Evolutionary conservation across 2,888 invertebrate species (phyloP).

Genomic region (Epistrophe eligans): DNA sequence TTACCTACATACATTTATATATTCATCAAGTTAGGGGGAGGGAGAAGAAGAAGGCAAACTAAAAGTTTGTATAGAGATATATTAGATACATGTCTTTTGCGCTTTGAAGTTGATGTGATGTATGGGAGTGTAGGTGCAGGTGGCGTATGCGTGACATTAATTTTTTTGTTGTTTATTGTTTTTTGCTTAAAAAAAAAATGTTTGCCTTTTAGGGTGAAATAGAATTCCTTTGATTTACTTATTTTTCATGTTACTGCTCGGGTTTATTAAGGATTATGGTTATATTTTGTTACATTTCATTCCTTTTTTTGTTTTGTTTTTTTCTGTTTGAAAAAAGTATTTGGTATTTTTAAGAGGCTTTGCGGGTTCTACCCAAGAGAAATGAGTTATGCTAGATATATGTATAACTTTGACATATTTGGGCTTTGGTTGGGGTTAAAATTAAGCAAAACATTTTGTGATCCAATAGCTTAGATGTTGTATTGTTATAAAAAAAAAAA

Average conservation of each 20-base stretch:
- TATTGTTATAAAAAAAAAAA: background rate
- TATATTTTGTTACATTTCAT: background rate
- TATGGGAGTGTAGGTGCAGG: constrained; percentile 45
- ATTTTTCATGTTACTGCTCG: constrained; percentile 15
- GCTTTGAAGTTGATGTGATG: constrained; percentile 42
- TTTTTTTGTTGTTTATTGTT: constrained; percentile 12
- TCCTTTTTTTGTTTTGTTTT: too few relatives aligned
- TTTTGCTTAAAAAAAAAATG: background rate
- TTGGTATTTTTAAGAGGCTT: constrained; percentile 36
- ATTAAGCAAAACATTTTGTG: background rate
- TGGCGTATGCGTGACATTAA: constrained; percentile 68
- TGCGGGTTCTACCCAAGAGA: background rate
- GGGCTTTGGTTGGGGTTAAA: background rate
- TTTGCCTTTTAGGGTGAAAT: constrained; percentile 22
- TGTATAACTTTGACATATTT: background rate
- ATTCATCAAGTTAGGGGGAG: background rate
- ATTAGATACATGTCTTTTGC: constrained; percentile 26
- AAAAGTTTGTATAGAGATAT: constrained; percentile 17
- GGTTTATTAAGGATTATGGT: constrained; percentile 51
- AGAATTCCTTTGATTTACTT: constrained; percentile 65
- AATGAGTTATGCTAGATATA: constrained; percentile 16
- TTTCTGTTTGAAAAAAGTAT: constrained; percentile 4
- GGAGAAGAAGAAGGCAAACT: background rate
- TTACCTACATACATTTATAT: background rate
- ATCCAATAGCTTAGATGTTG: background rate